Evolutionary conservation across 2,797 vertebrate genomes (phyloP), one percentile per base, ranked within the genome.

Genomic region (Discoglossus pictus): DNA sequence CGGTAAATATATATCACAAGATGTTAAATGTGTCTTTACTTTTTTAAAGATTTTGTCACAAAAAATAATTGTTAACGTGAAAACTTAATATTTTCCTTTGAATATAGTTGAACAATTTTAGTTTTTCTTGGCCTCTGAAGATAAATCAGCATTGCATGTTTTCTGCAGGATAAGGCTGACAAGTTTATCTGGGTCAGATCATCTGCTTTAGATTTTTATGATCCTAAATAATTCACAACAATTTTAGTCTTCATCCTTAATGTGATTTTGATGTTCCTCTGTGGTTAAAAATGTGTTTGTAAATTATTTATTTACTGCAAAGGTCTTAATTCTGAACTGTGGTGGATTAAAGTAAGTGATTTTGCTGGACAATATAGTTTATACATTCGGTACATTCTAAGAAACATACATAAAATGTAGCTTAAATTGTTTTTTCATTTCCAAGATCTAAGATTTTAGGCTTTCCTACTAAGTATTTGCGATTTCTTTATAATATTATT

Each of bases 241-340:
- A 71, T 70, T 64, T 67, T 71, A 58, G 36, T 51, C 51, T 64
- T 63, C 52, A 64, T 58, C 64, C 68, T 71, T 71, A 71, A 71
- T 71, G 68, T 64, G 68, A 58, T 71, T 71, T 71, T 64, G 68
- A 71, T 71, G 68, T 71, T 71, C 68, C 68, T 63, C 44, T 58
- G 68, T 71, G 68, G 60, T 63, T 71, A 58, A 64, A 56, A 55
- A 64, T 52, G 61, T 71, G 53, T 51, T 64, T 46, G 60, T 71
- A 71, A 71, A 71, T 71, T 71, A 71, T 71, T 60, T 31, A 71
- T 71, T 71, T 64, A 58, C 58, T 64, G 17, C 53, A 71, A 50
- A 58, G 61, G 52, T 36, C 52, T 64, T 59, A 51, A 48, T 40
- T 64, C 44, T 6, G 17, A 24, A 61, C 47, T 31, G 34, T 42